Evolutionary conservation across 2,113 vertebrate genomes (phyloP).

Genomic region (Tetrao urogallus): DNA sequence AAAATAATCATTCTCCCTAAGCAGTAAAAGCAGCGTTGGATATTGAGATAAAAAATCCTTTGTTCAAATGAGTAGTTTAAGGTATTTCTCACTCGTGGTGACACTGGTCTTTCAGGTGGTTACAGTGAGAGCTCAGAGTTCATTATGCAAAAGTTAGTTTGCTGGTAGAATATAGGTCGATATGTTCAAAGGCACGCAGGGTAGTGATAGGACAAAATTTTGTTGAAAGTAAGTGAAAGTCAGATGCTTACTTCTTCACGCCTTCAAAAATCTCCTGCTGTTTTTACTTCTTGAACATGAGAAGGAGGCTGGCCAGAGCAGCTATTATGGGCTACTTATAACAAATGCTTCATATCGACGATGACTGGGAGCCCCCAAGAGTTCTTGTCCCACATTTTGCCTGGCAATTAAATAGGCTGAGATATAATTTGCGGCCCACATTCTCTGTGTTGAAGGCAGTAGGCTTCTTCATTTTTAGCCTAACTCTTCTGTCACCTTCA

Average conservation of each 20-base stretch:
- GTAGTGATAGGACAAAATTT: conserved; percentile 25
- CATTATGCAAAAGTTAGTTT: conserved; percentile 11
- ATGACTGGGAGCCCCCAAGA: conserved; percentile 64
- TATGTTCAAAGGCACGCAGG: conserved; percentile 28
- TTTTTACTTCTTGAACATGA: conserved; percentile 50
- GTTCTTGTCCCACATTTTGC: conserved; percentile 68
- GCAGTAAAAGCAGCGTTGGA: background rate
- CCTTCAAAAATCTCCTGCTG: conserved; percentile 58
- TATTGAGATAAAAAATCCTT: background rate
- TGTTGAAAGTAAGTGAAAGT: conserved; percentile 34
- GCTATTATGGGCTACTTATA: conserved; percentile 60
- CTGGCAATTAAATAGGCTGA: conserved; percentile 58
- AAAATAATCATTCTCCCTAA: background rate
- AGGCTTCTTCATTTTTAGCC: conserved; percentile 69
- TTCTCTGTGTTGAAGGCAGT: conserved; percentile 57
- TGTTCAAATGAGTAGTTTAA: conserved; percentile 13
- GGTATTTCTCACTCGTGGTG: background rate
- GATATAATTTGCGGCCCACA: conserved; percentile 60
- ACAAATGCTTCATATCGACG: conserved; percentile 35
- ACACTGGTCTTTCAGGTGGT: background rate
- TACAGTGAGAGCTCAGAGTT: background rate
- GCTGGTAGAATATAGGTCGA: conserved; percentile 14
- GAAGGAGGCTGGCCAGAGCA: conserved; percentile 58
- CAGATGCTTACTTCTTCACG: conserved; percentile 48
- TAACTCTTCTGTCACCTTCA: conserved; percentile 61